Conservation (phyloP, 2,888 invertebrate genomes). For the Nomada lathburiana region DNA sequence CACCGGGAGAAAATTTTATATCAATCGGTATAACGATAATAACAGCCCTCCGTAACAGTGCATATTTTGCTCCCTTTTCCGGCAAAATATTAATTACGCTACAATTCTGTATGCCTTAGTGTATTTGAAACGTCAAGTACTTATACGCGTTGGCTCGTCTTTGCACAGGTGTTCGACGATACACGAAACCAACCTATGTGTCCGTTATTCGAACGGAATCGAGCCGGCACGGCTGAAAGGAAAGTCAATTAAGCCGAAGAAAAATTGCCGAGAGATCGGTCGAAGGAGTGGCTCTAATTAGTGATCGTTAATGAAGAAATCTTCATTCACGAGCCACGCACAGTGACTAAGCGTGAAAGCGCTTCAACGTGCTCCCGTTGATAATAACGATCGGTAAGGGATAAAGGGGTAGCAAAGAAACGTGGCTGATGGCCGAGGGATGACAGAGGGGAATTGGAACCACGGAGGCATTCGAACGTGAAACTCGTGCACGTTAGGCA, state of each 20-base stretch:
- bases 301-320: constrained; percentile 53
- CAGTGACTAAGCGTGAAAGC: constrained; percentile 19
- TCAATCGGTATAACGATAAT: no score
- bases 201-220: no score
- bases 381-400: constrained; percentile 10
- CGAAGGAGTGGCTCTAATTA: constrained; percentile 36
- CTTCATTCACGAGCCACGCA: constrained; percentile 20
- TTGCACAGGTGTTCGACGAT: background rate
- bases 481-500: background rate
- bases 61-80: no score
- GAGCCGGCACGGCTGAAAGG: background rate
- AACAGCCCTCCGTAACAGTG: no score
- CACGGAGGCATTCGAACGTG: background rate
- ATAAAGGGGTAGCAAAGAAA: background rate
- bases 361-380: constrained; percentile 16
- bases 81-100: no score
- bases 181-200: no score
- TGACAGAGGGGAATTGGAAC: background rate
- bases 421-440: background rate
- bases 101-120: background rate
- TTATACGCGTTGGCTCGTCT: background rate
- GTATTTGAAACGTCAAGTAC: background rate
- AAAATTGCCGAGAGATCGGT: constrained; percentile 32
- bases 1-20: no score
- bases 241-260: constrained; percentile 22